phyloP scores from a whole-genome alignment of 37 sponge, comb jelly and placozoan genomes.

The Halisarca cf. caerulea region DNA sequence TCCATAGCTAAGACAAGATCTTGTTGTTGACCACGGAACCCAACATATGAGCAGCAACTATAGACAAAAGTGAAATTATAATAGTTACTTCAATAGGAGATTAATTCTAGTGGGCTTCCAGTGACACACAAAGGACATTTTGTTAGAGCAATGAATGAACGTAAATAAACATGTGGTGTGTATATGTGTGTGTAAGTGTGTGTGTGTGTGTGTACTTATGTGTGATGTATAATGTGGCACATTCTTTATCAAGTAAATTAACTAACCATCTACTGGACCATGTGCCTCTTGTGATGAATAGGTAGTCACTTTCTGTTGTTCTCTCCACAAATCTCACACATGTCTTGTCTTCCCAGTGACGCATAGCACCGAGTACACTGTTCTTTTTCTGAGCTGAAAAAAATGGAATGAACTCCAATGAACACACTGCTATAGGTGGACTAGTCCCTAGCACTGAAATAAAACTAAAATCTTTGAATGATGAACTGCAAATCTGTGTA shows the following conservation, averaged over 20 bases:
- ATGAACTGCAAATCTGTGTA: no score
- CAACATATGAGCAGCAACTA: conserved; percentile 50
- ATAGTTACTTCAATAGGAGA: not conserved
- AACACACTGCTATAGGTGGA: no score
- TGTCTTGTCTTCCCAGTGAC: conserved; percentile 11
- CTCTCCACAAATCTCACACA: not conserved
- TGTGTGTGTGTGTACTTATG: no score
- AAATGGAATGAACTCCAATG: not conserved
- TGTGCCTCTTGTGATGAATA: conserved; percentile 48
- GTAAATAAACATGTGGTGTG: no score
- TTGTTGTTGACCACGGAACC: not conserved
- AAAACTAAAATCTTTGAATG: no score
- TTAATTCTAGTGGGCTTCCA: no score
- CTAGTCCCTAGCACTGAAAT: no score
- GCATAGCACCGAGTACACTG: not conserved
- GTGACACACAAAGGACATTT: no score
- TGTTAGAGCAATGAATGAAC: no score
- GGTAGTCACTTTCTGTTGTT: conserved; percentile 24
- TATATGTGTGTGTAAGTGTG: no score
- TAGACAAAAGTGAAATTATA: not conserved
- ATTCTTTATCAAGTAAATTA: no score
- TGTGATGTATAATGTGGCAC: no score
- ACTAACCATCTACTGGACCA: conserved; percentile 11
- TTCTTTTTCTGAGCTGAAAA: not conserved
- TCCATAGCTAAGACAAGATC: not conserved